A percentile compares a stretch with the other conserved stretches of the same genome.
Evolutionary conservation across 2,888 invertebrate species (phyloP).

Genomic region (Cyclophora punctaria): DNA sequence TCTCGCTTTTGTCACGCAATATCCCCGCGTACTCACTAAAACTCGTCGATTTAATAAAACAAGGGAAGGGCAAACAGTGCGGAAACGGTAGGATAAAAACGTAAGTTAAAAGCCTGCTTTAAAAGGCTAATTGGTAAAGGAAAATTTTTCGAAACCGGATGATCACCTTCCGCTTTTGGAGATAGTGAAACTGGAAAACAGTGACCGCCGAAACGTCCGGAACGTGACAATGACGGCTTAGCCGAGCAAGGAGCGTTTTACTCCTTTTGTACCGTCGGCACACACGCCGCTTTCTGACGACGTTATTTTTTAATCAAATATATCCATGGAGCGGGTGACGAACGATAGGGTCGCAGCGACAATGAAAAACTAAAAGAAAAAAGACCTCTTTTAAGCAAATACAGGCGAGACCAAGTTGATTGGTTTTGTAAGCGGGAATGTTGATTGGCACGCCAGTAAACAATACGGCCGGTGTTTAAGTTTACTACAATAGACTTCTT

Average conservation of each 20-base stretch:
- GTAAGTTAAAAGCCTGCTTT: constrained; percentile 20
- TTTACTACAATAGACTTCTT: constrained; percentile 67
- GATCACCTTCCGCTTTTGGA: constrained; percentile 42
- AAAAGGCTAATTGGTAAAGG: constrained; percentile 24
- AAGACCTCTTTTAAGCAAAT: constrained; percentile 74
- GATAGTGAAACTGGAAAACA: constrained; percentile 66
- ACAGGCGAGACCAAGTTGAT: constrained; percentile 75
- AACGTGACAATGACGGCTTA: constrained; percentile 72
- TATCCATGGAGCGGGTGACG: constrained; percentile 73
- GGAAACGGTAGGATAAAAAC: constrained; percentile 10
- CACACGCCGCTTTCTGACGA: constrained; percentile 69
- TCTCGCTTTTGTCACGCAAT: constrained; percentile 44
- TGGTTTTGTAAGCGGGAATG: constrained; percentile 74
- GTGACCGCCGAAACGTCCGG: constrained; percentile 23
- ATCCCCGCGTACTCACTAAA: constrained; percentile 46
- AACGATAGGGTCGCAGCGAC: constrained; percentile 69
- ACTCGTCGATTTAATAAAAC: constrained; percentile 57
- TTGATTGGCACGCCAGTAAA: constrained; percentile 72
- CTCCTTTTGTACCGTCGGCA: constrained; percentile 58
- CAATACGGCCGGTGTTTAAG: constrained; percentile 68
- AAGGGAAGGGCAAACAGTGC: constrained; percentile 43
- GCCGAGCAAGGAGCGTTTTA: constrained; percentile 59
- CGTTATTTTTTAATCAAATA: constrained; percentile 77
- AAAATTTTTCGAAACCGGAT: constrained; percentile 25
- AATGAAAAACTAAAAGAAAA: constrained; percentile 69